A percentile compares a stretch with the other conserved stretches of the same genome.
Conservation (phyloP, 2,888 invertebrate species). For the Spodoptera picta region DNA sequence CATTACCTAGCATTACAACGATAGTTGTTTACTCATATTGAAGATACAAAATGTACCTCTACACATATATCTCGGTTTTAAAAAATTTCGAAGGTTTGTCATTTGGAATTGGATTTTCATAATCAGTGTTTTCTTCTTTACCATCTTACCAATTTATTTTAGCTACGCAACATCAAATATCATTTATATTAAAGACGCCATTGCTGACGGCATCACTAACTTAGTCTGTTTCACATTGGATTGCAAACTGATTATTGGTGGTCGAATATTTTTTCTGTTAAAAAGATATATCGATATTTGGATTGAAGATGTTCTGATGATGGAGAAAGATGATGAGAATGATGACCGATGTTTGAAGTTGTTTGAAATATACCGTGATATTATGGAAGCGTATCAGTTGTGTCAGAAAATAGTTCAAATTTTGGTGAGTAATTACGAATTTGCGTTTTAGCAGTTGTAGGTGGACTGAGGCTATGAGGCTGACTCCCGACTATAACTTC, state of each 20-base stretch:
- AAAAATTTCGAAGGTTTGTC: constrained; percentile 7
- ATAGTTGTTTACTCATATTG: constrained; percentile 24
- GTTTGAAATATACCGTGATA: constrained; percentile 13
- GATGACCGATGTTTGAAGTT: constrained; percentile 9
- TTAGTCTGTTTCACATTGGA: constrained; percentile 9
- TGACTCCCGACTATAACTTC: too few species aligned
- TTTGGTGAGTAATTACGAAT: constrained; percentile 24
- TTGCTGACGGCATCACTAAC: constrained; percentile 4
- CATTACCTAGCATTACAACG: neutral
- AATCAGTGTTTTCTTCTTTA: neutral
- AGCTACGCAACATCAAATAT: neutral
- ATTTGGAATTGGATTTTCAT: constrained; percentile 34
- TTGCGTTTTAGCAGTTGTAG: too few species aligned
- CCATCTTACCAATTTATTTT: neutral
- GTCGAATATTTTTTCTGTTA: constrained; percentile 24
- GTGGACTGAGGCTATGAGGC: too few species aligned
- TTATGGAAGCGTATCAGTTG: constrained; percentile 30
- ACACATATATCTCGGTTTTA: constrained; percentile 17
- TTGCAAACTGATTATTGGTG: constrained; percentile 25
- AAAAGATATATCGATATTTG: constrained; percentile 20
- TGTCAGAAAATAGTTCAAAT: constrained; percentile 33
- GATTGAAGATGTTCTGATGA: neutral
- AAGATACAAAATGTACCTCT: constrained; percentile 35
- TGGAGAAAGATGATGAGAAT: neutral
- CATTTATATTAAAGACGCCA: neutral